Evolutionary conservation across 2,113 vertebrate genomes (phyloP).

Genomic region (Rhea americana): DNA sequence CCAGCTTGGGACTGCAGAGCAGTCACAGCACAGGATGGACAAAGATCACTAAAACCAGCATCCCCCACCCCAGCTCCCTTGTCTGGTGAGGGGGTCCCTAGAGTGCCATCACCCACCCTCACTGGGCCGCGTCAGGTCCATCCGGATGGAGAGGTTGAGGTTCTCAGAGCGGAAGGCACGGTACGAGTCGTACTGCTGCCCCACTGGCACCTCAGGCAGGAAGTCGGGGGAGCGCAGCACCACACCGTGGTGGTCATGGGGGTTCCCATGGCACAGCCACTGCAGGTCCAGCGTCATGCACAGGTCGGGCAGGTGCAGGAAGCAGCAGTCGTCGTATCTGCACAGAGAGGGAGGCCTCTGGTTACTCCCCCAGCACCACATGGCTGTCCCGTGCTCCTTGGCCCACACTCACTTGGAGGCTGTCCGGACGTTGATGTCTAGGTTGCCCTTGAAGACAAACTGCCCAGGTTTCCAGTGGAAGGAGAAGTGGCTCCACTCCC

Average conservation of each 20-base stretch:
- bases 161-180: conserved; percentile 96
- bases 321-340: conserved; percentile 98
- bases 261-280: conserved; percentile 97
- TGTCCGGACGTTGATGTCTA: conserved; percentile 95
- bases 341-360: background rate
- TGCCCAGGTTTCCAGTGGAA: conserved; percentile 94
- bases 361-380: background rate
- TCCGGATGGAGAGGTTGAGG: conserved; percentile 94
- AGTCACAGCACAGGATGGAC: background rate
- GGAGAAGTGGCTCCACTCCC: conserved; percentile 94
- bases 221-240: conserved; percentile 89
- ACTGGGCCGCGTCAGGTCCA: conserved; percentile 89
- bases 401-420: conserved; percentile 92
- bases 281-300: conserved; percentile 94
- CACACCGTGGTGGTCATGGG: conserved; percentile 91
- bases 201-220: conserved; percentile 86
- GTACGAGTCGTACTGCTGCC: conserved; percentile 94
- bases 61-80: background rate
- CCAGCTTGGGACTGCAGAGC: background rate
- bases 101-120: conserved; percentile 57
- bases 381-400: background rate
- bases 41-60: background rate
- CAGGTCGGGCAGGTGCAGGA: conserved; percentile 92
- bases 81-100: background rate
- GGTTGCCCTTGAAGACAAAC: conserved; percentile 92